Evolutionary conservation across 1,140 invertebrate genomes (phyloP).

Genomic region (Leptinotarsa lineolata): DNA sequence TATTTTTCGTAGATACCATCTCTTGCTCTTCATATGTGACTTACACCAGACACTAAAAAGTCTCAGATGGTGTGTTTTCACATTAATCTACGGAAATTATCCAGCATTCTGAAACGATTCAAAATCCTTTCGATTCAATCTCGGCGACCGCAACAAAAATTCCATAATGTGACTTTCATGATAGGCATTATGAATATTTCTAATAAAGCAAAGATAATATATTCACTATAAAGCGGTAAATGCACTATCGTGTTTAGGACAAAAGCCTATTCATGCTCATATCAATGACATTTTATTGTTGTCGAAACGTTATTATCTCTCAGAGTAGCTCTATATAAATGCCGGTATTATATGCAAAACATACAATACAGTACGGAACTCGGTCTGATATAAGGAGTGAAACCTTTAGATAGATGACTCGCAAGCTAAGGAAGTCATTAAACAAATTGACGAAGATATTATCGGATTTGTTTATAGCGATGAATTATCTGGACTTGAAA

Average conservation of each 20-base stretch:
- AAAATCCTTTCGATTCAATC: neutral
- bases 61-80: too few species aligned
- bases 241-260: conserved; percentile 20
- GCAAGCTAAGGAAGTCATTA: neutral
- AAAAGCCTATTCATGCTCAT: conserved; percentile 21
- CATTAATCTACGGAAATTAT: too few species aligned
- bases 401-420: neutral
- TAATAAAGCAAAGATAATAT: conserved; percentile 3
- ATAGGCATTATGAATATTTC: conserved; percentile 6
- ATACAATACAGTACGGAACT: neutral
- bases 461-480: conserved; percentile 3
- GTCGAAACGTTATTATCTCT: conserved; percentile 16
- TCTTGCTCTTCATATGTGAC: too few species aligned
- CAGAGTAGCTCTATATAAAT: conserved; percentile 4
- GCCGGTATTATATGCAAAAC: conserved; percentile 8
- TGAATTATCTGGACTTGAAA: neutral
- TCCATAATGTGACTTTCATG: conserved; percentile 5
- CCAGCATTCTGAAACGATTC: neutral
- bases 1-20: too few species aligned
- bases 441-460: conserved; percentile 6
- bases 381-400: neutral
- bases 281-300: conserved; percentile 23
- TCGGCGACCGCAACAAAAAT: neutral
- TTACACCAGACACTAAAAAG: too few species aligned
- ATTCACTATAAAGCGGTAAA: conserved; percentile 13